phyloP scores from a whole-genome alignment of 2,888 invertebrate species.

The Eristalis arbustorum region DNA sequence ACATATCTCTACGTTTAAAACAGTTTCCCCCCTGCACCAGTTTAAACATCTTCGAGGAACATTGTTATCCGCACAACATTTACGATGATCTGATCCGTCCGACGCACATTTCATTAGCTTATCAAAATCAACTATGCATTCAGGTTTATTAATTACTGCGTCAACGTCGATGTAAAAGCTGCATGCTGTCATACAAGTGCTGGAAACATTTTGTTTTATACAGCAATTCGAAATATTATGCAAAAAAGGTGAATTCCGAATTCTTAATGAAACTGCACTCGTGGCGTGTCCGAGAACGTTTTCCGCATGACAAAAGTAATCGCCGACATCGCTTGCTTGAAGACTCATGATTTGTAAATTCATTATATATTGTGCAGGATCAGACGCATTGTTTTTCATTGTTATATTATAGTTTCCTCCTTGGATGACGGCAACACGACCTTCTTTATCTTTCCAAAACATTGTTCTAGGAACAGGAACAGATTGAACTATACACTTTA shows the following conservation, averaged over 20 bases:
- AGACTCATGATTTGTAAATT: constrained; percentile 87
- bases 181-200: constrained; percentile 90
- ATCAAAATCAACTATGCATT: constrained; percentile 91
- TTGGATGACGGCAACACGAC: constrained; percentile 87
- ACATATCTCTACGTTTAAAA: constrained; percentile 84
- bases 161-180: constrained; percentile 91
- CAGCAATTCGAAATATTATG: constrained; percentile 90
- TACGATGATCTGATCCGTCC: constrained; percentile 90
- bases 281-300: constrained; percentile 89
- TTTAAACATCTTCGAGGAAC: constrained; percentile 91
- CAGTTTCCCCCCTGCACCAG: constrained; percentile 90
- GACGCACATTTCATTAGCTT: constrained; percentile 93
- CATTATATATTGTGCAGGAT: constrained; percentile 87
- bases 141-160: constrained; percentile 88
- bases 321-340: constrained; percentile 86
- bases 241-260: constrained; percentile 84
- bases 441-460: constrained; percentile 90
- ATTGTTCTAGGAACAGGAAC: constrained; percentile 90
- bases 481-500: constrained; percentile 89
- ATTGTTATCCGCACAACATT: constrained; percentile 89
- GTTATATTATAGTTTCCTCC: constrained; percentile 88
- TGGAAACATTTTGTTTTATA: constrained; percentile 88
- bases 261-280: constrained; percentile 87
- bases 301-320: constrained; percentile 92
- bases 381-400: constrained; percentile 83